These are phyloP conservation scores for Zaprionus inermis DNA, from an alignment of 1,140 invertebrate genomes.

Conservation along the genomic window DNA sequence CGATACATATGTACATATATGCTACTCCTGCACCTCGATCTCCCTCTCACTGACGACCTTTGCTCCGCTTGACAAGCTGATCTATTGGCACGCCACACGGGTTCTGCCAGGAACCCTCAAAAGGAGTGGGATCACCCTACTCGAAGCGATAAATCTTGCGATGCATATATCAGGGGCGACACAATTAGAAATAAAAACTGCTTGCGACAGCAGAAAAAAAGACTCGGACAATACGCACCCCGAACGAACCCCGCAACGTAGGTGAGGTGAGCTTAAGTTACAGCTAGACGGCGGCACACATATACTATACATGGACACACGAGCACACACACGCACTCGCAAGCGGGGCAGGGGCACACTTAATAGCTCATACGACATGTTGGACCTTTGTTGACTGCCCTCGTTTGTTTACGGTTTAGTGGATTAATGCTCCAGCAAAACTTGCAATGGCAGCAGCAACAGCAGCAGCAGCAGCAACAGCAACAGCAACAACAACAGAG, in stretches of 20 bases:
- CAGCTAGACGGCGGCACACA: slow-evolving; percentile 40
- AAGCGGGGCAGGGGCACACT: slow-evolving; percentile 37
- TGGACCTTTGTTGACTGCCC: slow-evolving; percentile 72
- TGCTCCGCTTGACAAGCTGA: slow-evolving; percentile 14
- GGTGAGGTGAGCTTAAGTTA: slow-evolving; percentile 51
- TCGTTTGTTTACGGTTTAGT: slow-evolving; percentile 81
- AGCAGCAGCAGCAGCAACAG: slow-evolving; percentile 8
- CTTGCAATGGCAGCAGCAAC: slow-evolving; percentile 29
- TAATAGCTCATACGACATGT: slow-evolving; percentile 79
- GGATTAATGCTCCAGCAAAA: slow-evolving; percentile 66
- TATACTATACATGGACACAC: slow-evolving; percentile 1
- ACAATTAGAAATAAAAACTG: slow-evolving; percentile 57
- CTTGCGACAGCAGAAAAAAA: slow-evolving; percentile 52
- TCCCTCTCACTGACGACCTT: not conserved
- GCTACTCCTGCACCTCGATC: not conserved
- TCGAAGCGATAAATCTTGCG: slow-evolving; percentile 51
- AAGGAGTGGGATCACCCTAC: not conserved
- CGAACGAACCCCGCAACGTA: no score
- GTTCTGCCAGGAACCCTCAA: not conserved
- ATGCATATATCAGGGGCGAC: slow-evolving; percentile 45
- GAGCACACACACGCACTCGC: slow-evolving; percentile 31
- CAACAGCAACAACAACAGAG: slow-evolving; percentile 18
- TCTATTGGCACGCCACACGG: slow-evolving; percentile 12
- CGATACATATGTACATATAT: no score
- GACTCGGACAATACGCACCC: slow-evolving; percentile 43